Percentiles rank a stretch among this genome's conserved stretches.
These are phyloP conservation scores for Dolichomitus sp. DNA, from an alignment of 2,888 invertebrate genomes.

Conservation along the genomic window DNA sequence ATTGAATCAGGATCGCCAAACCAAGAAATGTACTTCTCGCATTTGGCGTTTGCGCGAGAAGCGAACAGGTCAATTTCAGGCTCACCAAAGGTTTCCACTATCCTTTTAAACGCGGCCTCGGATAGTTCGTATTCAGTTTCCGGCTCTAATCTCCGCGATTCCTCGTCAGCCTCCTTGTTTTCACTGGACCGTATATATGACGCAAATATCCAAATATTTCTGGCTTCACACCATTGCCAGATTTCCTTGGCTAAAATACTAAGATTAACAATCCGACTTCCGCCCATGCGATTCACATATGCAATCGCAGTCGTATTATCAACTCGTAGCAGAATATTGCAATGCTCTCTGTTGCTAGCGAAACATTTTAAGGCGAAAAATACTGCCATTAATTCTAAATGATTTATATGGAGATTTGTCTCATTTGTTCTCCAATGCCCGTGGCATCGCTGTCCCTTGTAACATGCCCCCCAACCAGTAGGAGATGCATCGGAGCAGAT, in stretches of 20 bases:
- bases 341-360: not conserved
- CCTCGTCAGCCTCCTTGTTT: constrained; percentile 36
- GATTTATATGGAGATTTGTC: constrained; percentile 4
- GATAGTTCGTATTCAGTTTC: constrained; percentile 17
- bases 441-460: constrained; percentile 5
- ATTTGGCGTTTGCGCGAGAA: too few species aligned
- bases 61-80: too few species aligned
- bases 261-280: not conserved
- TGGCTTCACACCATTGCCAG: constrained; percentile 38
- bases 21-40: too few species aligned
- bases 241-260: not conserved
- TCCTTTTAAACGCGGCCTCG: too few species aligned
- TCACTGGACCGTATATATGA: constrained; percentile 36
- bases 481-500: constrained; percentile 25
- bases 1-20: too few species aligned
- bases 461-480: constrained; percentile 23
- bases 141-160: constrained; percentile 24
- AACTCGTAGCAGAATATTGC: not conserved
- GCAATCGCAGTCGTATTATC: constrained; percentile 10
- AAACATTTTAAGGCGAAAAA: constrained; percentile 14
- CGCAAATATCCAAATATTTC: constrained; percentile 42
- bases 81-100: too few species aligned
- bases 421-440: constrained; percentile 10
- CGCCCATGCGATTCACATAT: not conserved
- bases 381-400: constrained; percentile 10